These are phyloP conservation scores for Zonitis immaculata DNA, from an alignment of 2,888 invertebrate genomes.

Conservation along the genomic window DNA sequence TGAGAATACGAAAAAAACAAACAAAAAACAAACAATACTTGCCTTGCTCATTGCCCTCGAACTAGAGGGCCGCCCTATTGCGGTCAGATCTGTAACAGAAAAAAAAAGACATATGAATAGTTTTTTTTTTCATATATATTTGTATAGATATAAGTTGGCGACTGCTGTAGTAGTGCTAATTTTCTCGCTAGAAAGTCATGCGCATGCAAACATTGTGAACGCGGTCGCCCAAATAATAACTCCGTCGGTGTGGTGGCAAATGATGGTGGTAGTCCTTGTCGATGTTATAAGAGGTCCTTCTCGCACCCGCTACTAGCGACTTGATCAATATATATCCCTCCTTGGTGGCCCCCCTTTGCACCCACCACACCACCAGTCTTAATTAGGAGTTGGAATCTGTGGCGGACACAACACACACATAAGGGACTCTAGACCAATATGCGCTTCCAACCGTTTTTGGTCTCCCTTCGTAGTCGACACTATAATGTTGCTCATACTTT, in stretches of 20 bases:
- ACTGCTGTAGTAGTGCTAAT: slow-evolving; percentile 35
- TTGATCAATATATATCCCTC: slow-evolving; percentile 49
- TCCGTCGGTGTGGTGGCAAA: too few relatives aligned
- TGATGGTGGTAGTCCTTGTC: slow-evolving; percentile 39
- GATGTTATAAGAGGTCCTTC: slow-evolving; percentile 29
- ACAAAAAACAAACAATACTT: slow-evolving; percentile 20
- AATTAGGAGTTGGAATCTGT: slow-evolving; percentile 82
- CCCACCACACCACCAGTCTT: slow-evolving; percentile 75
- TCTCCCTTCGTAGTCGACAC: not conserved
- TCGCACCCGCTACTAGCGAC: slow-evolving; percentile 40
- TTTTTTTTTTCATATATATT: not conserved
- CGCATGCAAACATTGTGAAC: slow-evolving; percentile 45
- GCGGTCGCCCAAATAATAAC: slow-evolving; percentile 50
- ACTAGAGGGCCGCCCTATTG: slow-evolving; percentile 35
- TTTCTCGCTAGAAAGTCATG: slow-evolving; percentile 42
- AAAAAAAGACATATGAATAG: not conserved
- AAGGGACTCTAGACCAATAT: slow-evolving; percentile 49
- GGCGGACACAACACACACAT: slow-evolving; percentile 76
- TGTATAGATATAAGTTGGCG: slow-evolving; percentile 1
- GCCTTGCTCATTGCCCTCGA: slow-evolving; percentile 46
- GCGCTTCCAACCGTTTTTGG: slow-evolving; percentile 32
- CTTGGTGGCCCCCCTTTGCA: slow-evolving; percentile 46
- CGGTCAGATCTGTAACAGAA: slow-evolving; percentile 44
- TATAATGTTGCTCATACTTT: not conserved
- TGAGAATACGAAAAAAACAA: not conserved